Evolutionary conservation across 2,888 invertebrate species (phyloP).

Genomic region (Drosophila rubida): DNA sequence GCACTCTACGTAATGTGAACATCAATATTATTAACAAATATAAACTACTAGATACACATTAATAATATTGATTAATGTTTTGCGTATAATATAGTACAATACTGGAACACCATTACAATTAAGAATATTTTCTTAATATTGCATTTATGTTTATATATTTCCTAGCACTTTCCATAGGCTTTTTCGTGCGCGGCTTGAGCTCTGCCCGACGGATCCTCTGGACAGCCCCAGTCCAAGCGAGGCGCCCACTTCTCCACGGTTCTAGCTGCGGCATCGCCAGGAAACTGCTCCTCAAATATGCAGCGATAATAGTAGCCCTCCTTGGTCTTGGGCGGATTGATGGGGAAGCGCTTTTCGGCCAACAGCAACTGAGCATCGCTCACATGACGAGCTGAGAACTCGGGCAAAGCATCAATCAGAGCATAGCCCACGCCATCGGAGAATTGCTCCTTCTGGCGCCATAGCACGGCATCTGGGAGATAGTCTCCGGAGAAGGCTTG

Average conservation of each 20-base stretch:
- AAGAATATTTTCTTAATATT: too few relatives aligned
- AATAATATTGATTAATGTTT: too few relatives aligned
- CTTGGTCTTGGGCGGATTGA: slow-evolving; percentile 90
- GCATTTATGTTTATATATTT: neutral
- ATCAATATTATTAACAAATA: too few relatives aligned
- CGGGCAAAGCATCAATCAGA: slow-evolving; percentile 78
- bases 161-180: slow-evolving; percentile 40
- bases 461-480: slow-evolving; percentile 93
- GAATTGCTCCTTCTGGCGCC: slow-evolving; percentile 96
- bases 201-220: slow-evolving; percentile 81
- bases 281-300: slow-evolving; percentile 79
- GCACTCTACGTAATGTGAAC: too few relatives aligned
- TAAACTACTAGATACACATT: too few relatives aligned
- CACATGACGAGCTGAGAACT: slow-evolving; percentile 87
- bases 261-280: slow-evolving; percentile 69
- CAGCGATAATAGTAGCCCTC: slow-evolving; percentile 90
- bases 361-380: slow-evolving; percentile 86
- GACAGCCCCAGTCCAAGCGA: slow-evolving; percentile 82
- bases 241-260: slow-evolving; percentile 82
- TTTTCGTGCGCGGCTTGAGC: slow-evolving; percentile 73
- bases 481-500: slow-evolving; percentile 90
- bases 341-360: slow-evolving; percentile 86
- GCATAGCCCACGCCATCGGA: slow-evolving; percentile 82
- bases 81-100: too few relatives aligned
- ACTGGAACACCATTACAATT: too few relatives aligned